These are phyloP conservation scores for Drosophila cracens DNA, from an alignment of 2,888 invertebrate genomes.

Conservation along the genomic window DNA sequence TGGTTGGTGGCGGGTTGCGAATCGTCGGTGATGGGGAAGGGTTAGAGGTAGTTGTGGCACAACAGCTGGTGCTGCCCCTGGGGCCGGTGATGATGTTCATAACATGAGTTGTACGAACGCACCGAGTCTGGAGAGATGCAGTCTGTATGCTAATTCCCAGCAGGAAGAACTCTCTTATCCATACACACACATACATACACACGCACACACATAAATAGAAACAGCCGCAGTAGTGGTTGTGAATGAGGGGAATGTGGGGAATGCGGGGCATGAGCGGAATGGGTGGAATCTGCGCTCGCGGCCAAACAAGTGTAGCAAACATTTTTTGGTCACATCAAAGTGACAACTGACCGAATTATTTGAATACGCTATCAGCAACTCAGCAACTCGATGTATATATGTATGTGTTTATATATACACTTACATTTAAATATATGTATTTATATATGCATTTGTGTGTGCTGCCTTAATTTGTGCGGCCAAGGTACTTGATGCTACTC, in stretches of 20 bases:
- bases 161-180: constrained; percentile 55
- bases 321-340: constrained; percentile 70
- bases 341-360: constrained; percentile 77
- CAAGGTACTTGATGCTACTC: constrained; percentile 55
- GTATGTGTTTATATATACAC: constrained; percentile 8
- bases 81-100: constrained; percentile 59
- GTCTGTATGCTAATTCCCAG: constrained; percentile 76
- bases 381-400: background rate
- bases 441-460: constrained; percentile 10
- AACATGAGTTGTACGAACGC: constrained; percentile 54
- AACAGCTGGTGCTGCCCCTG: constrained; percentile 54
- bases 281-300: constrained; percentile 38
- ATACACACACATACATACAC: background rate
- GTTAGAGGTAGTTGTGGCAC: constrained; percentile 10
- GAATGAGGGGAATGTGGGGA: background rate
- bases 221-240: background rate
- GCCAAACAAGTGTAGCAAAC: constrained; percentile 62
- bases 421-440: constrained; percentile 6
- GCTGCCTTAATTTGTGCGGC: constrained; percentile 39
- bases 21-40: background rate
- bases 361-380: constrained; percentile 26
- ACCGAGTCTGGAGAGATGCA: constrained; percentile 47
- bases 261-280: background rate
- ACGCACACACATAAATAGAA: constrained; percentile 3
- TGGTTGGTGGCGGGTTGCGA: background rate